phyloP scores from a whole-genome alignment of 2,797 vertebrate genomes.

The Acrocephalus scirpaceus region DNA sequence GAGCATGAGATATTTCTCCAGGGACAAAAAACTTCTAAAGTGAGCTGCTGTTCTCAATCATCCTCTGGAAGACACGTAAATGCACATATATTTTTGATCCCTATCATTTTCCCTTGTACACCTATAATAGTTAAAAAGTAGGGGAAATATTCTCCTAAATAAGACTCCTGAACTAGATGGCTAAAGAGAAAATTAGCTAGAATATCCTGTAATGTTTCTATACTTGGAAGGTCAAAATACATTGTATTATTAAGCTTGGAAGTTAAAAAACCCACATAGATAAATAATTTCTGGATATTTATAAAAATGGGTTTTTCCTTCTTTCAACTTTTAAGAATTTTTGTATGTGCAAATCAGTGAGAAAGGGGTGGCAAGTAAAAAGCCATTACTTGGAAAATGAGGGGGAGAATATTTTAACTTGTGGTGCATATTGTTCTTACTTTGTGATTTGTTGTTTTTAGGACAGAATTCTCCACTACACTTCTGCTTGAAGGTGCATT shows the following conservation, averaged over 20 bases:
- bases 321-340: neutral
- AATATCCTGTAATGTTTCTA: neutral
- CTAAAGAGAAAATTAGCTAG: neutral
- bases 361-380: neutral
- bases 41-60: neutral
- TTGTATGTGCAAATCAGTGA: neutral
- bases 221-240: neutral
- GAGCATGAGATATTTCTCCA: neutral
- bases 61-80: neutral
- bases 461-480: neutral
- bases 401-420: neutral
- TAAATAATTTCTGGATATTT: neutral
- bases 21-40: neutral
- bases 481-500: neutral
- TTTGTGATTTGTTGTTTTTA: neutral
- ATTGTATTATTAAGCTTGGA: neutral
- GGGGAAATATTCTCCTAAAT: neutral
- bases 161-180: neutral
- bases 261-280: neutral
- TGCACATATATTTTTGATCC: neutral
- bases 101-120: neutral
- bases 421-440: neutral
- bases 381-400: neutral
- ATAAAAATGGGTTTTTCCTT: fast-evolving
- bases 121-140: neutral